Evolutionary conservation across 2,113 vertebrate genomes (phyloP).

Genomic region (Tragelaphus buxtoni): DNA sequence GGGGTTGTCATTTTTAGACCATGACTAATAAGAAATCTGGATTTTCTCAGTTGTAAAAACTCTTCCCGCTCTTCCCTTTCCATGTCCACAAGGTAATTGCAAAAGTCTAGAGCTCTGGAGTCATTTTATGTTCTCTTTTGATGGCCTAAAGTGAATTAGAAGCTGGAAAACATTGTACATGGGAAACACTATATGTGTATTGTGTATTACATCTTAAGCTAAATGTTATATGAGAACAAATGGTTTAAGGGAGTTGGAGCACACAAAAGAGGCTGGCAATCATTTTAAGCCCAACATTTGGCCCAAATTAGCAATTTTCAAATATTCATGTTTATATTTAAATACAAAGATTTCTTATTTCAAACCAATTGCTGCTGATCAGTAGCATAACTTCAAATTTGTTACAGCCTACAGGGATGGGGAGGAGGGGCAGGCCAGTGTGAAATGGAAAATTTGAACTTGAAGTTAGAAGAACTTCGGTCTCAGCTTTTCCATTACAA

Average conservation of each 20-base stretch:
- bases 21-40: slow-evolving; percentile 74
- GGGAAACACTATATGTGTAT: slow-evolving; percentile 59
- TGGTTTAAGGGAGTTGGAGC: slow-evolving; percentile 54
- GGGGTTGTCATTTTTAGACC: slow-evolving; percentile 71
- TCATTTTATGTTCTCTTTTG: slow-evolving; percentile 67
- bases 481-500: not conserved
- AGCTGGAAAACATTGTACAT: slow-evolving; percentile 68
- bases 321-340: slow-evolving; percentile 71
- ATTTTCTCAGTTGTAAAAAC: slow-evolving; percentile 71
- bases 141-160: slow-evolving; percentile 69
- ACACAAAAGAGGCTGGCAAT: slow-evolving; percentile 66
- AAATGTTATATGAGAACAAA: slow-evolving; percentile 67
- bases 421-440: not conserved
- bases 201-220: slow-evolving; percentile 65
- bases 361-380: slow-evolving; percentile 70
- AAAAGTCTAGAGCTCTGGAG: slow-evolving; percentile 64
- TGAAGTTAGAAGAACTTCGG: not conserved
- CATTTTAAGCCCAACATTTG: slow-evolving; percentile 67
- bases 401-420: slow-evolving; percentile 29
- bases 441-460: slow-evolving; percentile 31
- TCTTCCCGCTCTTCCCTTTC: slow-evolving; percentile 67
- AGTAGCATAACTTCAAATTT: slow-evolving; percentile 69
- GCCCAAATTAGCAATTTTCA: slow-evolving; percentile 69
- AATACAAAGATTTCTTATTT: slow-evolving; percentile 74
- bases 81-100: slow-evolving; percentile 62